Percentiles rank a stretch among this genome's conserved stretches.
Conservation (phyloP, 2,888 invertebrate genomes). For the Pinctada fucata region DNA sequence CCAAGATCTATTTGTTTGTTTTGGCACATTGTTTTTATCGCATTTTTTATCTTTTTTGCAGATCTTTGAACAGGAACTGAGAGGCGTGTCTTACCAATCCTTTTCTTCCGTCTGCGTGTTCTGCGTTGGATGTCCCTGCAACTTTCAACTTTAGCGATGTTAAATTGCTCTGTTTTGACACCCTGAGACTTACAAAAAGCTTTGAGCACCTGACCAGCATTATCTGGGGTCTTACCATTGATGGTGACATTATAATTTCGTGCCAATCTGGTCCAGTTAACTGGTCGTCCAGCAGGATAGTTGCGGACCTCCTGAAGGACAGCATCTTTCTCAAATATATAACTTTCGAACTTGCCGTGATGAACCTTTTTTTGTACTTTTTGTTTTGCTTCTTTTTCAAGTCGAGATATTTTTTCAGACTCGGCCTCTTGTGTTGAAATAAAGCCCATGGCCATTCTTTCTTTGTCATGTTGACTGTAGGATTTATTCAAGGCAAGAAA, state of each 20-base stretch:
- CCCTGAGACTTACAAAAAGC: background rate
- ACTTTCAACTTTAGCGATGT: background rate
- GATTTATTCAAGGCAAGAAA: background rate
- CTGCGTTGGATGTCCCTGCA: background rate
- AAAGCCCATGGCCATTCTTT: background rate
- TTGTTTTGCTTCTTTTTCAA: background rate
- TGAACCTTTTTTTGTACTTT: conserved; percentile 2
- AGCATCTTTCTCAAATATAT: conserved; percentile 9
- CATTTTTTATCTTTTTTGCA: background rate
- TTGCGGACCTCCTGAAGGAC: conserved; percentile 5
- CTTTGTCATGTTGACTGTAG: conserved; percentile 7
- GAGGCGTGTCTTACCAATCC: background rate
- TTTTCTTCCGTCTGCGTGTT: background rate
- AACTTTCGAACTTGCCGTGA: conserved; percentile 15
- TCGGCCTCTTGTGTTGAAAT: background rate
- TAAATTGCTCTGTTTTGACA: background rate
- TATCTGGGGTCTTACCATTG: background rate
- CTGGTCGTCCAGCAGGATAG: background rate
- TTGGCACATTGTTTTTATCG: background rate
- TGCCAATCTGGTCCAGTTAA: conserved; percentile 16
- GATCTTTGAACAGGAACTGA: conserved; percentile 12
- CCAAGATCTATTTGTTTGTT: conserved; percentile 9
- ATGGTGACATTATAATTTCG: conserved; percentile 2
- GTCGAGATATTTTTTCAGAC: background rate
- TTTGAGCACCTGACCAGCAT: conserved; percentile 9